These are phyloP conservation scores for Nylanderia fulva DNA, from an alignment of 1,140 invertebrate species.

Conservation along the genomic window DNA sequence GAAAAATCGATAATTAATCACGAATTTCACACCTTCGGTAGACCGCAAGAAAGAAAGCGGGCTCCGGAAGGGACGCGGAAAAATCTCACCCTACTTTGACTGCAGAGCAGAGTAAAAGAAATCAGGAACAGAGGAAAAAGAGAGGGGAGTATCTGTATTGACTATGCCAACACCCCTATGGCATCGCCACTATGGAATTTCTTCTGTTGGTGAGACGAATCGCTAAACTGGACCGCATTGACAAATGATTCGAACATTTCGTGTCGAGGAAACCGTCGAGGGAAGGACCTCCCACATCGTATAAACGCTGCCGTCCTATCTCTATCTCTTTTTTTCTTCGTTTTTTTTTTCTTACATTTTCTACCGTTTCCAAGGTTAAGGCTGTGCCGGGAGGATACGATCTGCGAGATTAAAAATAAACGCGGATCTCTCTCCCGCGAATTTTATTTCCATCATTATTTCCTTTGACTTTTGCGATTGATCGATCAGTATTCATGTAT, in stretches of 20 bases:
- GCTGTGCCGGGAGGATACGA: constrained; percentile 47
- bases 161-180: constrained; percentile 32
- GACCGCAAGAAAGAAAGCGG: constrained; percentile 48
- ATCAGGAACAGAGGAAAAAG: constrained; percentile 1
- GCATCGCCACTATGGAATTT: constrained; percentile 47
- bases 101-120: constrained; percentile 55
- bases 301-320: constrained; percentile 20
- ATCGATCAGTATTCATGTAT: neutral
- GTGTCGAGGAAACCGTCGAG: constrained; percentile 59
- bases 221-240: constrained; percentile 82
- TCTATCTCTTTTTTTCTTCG: constrained; percentile 32
- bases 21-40: constrained; percentile 78
- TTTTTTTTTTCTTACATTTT: constrained; percentile 38
- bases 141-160: constrained; percentile 11
- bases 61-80: constrained; percentile 3
- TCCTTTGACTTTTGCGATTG: neutral
- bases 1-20: constrained; percentile 78
- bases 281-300: constrained; percentile 81
- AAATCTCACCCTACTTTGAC: neutral
- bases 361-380: constrained; percentile 60
- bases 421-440: neutral
- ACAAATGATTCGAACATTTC: constrained; percentile 83
- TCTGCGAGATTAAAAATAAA: constrained; percentile 62
- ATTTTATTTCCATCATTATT: neutral
- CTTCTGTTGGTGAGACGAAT: constrained; percentile 80